A percentile compares a stretch with the other conserved stretches of the same genome.
Evolutionary conservation across 2,888 invertebrate genomes (phyloP).

Genomic region (Leistus spinibarbis): DNA sequence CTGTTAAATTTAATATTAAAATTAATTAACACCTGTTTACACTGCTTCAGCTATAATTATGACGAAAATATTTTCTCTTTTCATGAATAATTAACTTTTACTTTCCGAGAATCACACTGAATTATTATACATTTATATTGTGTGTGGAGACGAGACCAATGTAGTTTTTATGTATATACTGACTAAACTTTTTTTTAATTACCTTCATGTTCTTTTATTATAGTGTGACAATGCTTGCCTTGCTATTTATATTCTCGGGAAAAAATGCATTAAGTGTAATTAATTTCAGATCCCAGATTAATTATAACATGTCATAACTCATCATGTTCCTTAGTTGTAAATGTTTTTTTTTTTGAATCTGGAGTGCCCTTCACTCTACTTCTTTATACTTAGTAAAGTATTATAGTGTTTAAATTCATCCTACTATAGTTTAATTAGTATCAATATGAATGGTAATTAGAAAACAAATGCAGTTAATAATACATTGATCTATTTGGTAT

Average conservation of each 20-base stretch:
- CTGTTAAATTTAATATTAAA: slow-evolving; percentile 25
- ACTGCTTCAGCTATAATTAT: neutral
- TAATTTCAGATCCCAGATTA: neutral
- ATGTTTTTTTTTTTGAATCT: no score
- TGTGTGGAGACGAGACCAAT: neutral
- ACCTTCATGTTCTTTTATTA: neutral
- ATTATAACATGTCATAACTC: no score
- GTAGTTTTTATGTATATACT: neutral
- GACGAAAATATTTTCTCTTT: slow-evolving; percentile 19
- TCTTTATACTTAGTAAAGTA: no score
- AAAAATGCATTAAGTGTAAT: neutral
- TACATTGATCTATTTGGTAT: no score
- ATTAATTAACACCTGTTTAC: slow-evolving; percentile 28
- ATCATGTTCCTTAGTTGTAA: no score
- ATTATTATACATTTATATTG: no score
- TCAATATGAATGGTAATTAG: no score
- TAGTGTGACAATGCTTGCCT: no score
- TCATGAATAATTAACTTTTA: slow-evolving; percentile 18
- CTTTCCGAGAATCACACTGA: slow-evolving; percentile 6
- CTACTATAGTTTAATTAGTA: no score
- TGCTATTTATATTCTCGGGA: neutral
- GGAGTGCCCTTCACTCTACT: no score
- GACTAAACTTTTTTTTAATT: neutral
- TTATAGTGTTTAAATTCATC: no score
- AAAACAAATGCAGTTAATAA: no score